Percentiles rank a stretch among this genome's conserved stretches.
Evolutionary conservation across 2,888 invertebrate genomes (phyloP).

Genomic region (Chalcis sispes): DNA sequence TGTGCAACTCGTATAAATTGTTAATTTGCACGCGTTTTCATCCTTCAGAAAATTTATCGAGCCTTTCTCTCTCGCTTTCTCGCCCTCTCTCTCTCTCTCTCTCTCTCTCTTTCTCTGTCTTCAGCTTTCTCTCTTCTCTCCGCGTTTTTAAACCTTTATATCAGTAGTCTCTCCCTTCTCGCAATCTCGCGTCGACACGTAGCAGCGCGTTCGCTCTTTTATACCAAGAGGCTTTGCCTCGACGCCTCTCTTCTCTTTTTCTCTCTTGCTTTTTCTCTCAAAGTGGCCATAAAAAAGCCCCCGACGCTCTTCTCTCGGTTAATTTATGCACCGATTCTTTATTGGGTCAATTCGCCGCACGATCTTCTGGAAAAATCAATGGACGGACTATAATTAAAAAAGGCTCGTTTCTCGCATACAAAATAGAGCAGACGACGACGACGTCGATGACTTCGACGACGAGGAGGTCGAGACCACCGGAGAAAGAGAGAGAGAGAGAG

Average conservation of each 20-base stretch:
- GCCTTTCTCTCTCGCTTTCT: constrained; percentile 5
- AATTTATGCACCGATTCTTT: constrained; percentile 59
- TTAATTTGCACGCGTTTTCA: constrained; percentile 44
- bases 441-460: no score
- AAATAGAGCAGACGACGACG: constrained; percentile 51
- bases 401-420: constrained; percentile 45
- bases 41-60: constrained; percentile 49
- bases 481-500: background rate
- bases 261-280: constrained; percentile 19
- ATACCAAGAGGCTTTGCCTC: constrained; percentile 17
- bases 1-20: constrained; percentile 45
- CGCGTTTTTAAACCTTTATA: no score
- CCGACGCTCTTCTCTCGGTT: constrained; percentile 30
- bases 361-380: constrained; percentile 56
- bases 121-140: background rate
- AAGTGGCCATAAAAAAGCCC: constrained; percentile 51
- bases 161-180: background rate
- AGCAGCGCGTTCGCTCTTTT: constrained; percentile 5
- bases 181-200: background rate
- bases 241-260: constrained; percentile 5
- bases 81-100: background rate
- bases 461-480: no score
- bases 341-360: constrained; percentile 57
- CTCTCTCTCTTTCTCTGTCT: background rate
- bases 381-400: constrained; percentile 54